A percentile compares a stretch with the other conserved stretches of the same genome.
Evolutionary conservation across 2,888 invertebrate species (phyloP).

Genomic region (Chrysodeixis includens): DNA sequence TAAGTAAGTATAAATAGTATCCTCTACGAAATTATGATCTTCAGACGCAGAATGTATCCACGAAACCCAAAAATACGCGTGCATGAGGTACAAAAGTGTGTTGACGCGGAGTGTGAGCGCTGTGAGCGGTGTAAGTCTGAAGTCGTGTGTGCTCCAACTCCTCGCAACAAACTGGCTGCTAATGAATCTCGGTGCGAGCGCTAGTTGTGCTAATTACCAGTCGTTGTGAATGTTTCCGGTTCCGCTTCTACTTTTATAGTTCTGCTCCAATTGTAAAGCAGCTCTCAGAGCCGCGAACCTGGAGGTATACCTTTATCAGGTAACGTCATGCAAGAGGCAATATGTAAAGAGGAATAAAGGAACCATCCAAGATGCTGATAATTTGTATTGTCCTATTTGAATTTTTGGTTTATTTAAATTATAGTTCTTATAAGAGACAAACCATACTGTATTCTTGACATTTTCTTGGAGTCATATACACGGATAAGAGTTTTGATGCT

Average conservation of each 20-base stretch:
- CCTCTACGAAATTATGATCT: too few species aligned
- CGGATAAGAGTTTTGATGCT: constrained; percentile 1
- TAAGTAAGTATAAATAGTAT: too few species aligned
- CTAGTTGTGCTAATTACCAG: constrained; percentile 30
- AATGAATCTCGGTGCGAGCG: constrained; percentile 18
- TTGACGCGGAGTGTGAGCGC: not conserved
- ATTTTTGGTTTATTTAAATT: not conserved
- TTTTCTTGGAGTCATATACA: not conserved
- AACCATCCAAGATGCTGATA: not conserved
- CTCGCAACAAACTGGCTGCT: constrained; percentile 10
- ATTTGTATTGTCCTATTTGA: not conserved
- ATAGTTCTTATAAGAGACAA: not conserved
- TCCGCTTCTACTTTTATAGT: constrained; percentile 13
- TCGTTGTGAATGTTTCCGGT: constrained; percentile 8
- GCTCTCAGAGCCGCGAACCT: not conserved
- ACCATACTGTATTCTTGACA: not conserved
- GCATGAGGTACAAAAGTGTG: not conserved
- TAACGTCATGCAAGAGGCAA: not conserved
- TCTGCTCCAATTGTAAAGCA: constrained; percentile 25
- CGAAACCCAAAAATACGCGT: not conserved
- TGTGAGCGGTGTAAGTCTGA: not conserved
- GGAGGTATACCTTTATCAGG: constrained; percentile 8
- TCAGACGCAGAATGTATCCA: not conserved
- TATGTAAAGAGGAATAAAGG: not conserved
- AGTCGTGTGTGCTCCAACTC: constrained; percentile 11